phyloP scores from a whole-genome alignment of 2,888 invertebrate species.

The Tetragonula carbonaria region DNA sequence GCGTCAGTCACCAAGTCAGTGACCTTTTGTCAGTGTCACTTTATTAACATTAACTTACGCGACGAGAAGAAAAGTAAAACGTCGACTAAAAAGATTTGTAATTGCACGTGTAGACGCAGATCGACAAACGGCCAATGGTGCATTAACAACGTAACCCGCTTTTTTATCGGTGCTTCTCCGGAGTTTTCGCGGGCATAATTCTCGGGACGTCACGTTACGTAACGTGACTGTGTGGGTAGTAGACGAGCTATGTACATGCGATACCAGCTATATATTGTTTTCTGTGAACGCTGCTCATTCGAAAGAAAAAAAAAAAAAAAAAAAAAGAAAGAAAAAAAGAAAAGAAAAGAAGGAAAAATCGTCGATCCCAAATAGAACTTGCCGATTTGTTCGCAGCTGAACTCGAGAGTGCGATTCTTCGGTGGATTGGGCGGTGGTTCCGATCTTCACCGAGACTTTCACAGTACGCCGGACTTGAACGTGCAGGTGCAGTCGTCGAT shows the following conservation, averaged over 20 bases:
- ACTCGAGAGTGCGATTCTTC: conserved; percentile 85
- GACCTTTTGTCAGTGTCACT: too few relatives aligned
- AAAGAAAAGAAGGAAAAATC: not conserved
- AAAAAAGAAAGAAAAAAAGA: too few relatives aligned
- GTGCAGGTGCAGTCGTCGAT: conserved; percentile 78
- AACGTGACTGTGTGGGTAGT: conserved; percentile 1
- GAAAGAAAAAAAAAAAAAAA: too few relatives aligned
- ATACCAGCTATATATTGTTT: conserved; percentile 21
- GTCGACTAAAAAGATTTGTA: not conserved
- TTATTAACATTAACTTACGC: not conserved
- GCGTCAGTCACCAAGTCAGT: too few relatives aligned
- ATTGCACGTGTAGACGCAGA: not conserved
- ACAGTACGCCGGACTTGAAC: conserved; percentile 93
- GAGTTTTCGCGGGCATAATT: not conserved
- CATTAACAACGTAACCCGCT: not conserved
- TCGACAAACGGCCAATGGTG: not conserved
- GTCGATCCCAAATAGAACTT: not conserved
- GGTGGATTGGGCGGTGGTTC: conserved; percentile 83
- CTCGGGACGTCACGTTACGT: not conserved
- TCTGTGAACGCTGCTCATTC: conserved; percentile 16
- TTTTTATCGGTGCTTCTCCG: not conserved
- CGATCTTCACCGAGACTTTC: conserved; percentile 92
- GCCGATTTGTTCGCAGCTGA: conserved; percentile 83
- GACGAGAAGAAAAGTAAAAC: not conserved
- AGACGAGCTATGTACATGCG: conserved; percentile 25